A percentile compares a stretch with the other conserved stretches of the same genome.
Conservation (phyloP, 2,888 invertebrate genomes). For the Germaria angustata region DNA sequence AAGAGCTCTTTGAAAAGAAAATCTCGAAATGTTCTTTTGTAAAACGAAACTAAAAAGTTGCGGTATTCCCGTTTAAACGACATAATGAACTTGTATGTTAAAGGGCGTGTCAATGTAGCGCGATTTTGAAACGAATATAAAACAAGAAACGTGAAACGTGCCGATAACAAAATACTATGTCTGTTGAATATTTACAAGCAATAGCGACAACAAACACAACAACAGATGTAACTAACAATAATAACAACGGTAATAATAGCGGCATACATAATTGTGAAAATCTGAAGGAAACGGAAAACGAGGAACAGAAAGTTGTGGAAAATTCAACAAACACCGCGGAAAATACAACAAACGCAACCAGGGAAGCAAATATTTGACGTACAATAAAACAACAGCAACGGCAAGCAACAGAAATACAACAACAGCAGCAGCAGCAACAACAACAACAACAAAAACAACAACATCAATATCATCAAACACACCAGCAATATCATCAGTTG, state of each 20-base stretch:
- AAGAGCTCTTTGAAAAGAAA: not conserved
- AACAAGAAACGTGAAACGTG: slow-evolving; percentile 32
- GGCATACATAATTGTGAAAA: slow-evolving; percentile 18
- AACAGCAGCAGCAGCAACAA: slow-evolving; percentile 36
- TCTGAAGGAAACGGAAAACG: slow-evolving; percentile 36
- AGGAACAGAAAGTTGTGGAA: slow-evolving; percentile 42
- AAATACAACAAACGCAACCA: not conserved
- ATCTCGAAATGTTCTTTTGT: not conserved
- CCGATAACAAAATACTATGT: slow-evolving; percentile 62
- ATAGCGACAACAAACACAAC: slow-evolving; percentile 54
- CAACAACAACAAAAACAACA: too few relatives aligned
- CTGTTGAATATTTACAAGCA: slow-evolving; percentile 58
- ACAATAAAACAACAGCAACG: slow-evolving; percentile 49
- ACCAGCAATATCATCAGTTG: slow-evolving; percentile 32
- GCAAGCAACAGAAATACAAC: slow-evolving; percentile 11
- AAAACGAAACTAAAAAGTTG: not conserved
- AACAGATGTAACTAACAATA: slow-evolving; percentile 61
- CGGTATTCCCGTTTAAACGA: slow-evolving; percentile 12
- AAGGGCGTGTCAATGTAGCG: slow-evolving; percentile 60
- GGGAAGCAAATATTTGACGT: slow-evolving; percentile 63
- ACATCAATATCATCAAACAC: slow-evolving; percentile 23
- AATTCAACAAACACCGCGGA: slow-evolving; percentile 25
- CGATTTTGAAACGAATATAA: slow-evolving; percentile 42
- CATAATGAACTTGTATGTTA: slow-evolving; percentile 33
- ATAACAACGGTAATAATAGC: slow-evolving; percentile 42